A percentile compares a stretch with the other conserved stretches of the same genome.
Conservation (phyloP, 2,113 vertebrate genomes). For the Chelonoidis abingdonii region DNA sequence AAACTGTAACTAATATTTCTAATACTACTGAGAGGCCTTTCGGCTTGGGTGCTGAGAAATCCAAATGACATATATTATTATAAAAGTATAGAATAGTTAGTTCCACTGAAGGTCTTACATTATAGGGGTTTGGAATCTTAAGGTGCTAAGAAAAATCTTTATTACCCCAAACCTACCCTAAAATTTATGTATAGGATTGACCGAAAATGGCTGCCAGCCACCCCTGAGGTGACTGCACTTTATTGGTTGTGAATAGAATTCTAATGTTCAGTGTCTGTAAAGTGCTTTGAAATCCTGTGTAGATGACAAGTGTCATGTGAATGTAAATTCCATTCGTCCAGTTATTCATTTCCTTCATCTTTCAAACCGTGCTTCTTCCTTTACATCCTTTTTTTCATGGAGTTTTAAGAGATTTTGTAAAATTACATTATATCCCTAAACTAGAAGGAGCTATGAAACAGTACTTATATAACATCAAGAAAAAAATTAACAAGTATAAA, state of each 20-base stretch:
- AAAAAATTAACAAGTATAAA: neutral
- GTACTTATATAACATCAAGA: neutral
- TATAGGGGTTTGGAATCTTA: neutral
- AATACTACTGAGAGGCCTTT: neutral
- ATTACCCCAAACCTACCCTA: neutral
- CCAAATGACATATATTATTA: neutral
- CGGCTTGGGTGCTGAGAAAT: slow-evolving; percentile 9
- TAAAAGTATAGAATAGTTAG: neutral
- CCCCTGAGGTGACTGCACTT: neutral
- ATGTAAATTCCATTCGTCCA: slow-evolving; percentile 20
- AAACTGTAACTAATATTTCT: slow-evolving; percentile 47
- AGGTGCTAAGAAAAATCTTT: neutral
- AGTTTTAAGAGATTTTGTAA: slow-evolving; percentile 40
- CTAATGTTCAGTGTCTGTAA: slow-evolving; percentile 14
- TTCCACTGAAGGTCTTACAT: slow-evolving; percentile 2
- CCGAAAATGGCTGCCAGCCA: slow-evolving; percentile 7
- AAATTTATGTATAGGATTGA: neutral
- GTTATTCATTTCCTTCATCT: slow-evolving; percentile 2
- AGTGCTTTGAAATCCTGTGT: slow-evolving; percentile 68
- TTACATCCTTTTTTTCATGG: slow-evolving; percentile 24
- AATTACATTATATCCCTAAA: neutral
- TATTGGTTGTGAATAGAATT: neutral
- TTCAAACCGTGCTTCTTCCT: slow-evolving; percentile 1
- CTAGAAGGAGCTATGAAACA: slow-evolving; percentile 70
- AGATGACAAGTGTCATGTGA: slow-evolving; percentile 58